Base-by-base conservation (phyloP, 2,797 vertebrate species). In the Pangasius macronema region DNA sequence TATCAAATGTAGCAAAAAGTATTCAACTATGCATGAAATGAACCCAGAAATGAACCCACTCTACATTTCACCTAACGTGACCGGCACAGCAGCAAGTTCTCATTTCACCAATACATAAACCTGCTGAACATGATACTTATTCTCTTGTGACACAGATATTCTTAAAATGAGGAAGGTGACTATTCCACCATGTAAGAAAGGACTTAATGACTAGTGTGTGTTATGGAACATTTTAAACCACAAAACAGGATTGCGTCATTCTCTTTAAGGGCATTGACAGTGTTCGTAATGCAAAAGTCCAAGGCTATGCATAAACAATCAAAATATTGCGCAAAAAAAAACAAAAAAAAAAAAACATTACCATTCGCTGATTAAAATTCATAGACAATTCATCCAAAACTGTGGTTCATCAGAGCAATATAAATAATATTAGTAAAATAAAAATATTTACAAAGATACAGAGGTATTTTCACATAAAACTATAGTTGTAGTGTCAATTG, bases 231-330 rank as follows among this genome's bases (percentile, higher is more conserved):
- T 79, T 42, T 82, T 73, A 42, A 84, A 72, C 30, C 13, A 3
- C 67, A 84, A 42, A 30, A 24, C 9, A 33, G 9, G 53, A 55
- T 59, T 72, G 33, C 30, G 1, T 18, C 30, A 36, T 85, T 89
- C 30, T 67, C 53, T 82, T 90, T 89, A 59, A 89, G 84, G 0
- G 92, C 92, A 93, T 89, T 87, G 90, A 11, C 72, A 91, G 87
- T 86, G 91, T 93, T 93, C 91, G 92, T 89, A 72, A 27, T 75
- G 91, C 92, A 84, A 77, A 94, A 93, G 94, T 94, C 93, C 93
- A 95, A 95, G 91, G 93, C 92, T 93, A 85, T 70, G 75, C 85
- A 68, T 89, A 30, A 80, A 61, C 76, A 88, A 84, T 85, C 84
- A 89, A 67, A 85, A 55, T 33, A 86, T n/a, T 77, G 6, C 20